Evolutionary conservation across 1,140 invertebrate species (phyloP).

Genomic region (Drosophila ananassae): DNA sequence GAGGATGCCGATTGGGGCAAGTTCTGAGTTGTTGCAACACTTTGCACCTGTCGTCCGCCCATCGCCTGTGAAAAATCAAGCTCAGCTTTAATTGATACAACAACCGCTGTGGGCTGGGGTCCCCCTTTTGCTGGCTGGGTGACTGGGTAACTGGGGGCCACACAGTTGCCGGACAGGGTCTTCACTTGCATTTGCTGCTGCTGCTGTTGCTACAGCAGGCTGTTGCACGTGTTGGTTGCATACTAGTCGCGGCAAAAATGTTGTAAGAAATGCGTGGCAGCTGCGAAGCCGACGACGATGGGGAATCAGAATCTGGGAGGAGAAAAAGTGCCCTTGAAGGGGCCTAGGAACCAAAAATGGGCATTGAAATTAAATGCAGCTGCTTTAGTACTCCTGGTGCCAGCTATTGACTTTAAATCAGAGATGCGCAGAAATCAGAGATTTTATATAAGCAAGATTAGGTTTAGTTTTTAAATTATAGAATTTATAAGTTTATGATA

Average conservation of each 20-base stretch:
- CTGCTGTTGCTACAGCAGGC: background rate
- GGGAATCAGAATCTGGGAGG: constrained; percentile 10
- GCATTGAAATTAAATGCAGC: constrained; percentile 82
- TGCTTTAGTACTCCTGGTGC: constrained; percentile 72
- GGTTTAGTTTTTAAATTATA: too few relatives aligned
- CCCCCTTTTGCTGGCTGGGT: background rate
- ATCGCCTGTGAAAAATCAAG: constrained; percentile 79
- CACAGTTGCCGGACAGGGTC: background rate
- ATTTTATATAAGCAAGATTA: too few relatives aligned
- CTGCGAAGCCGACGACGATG: constrained; percentile 29
- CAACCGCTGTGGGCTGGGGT: constrained; percentile 38
- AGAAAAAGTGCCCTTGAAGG: constrained; percentile 52
- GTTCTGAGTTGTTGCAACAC: constrained; percentile 68
- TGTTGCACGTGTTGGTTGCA: constrained; percentile 60
- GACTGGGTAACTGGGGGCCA: constrained; percentile 1
- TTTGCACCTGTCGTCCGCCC: constrained; percentile 78
- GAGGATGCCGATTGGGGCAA: constrained; percentile 22
- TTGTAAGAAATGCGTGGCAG: constrained; percentile 78
- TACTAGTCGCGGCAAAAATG: constrained; percentile 79
- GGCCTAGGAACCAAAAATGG: constrained; percentile 63
- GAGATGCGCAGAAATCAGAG: constrained; percentile 5
- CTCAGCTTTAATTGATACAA: constrained; percentile 79
- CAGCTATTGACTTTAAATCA: constrained; percentile 16
- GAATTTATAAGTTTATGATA: too few relatives aligned
- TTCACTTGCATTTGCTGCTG: constrained; percentile 15